These are phyloP conservation scores for Mionectes macconnelli DNA, from an alignment of 2,113 vertebrate genomes.

Conservation along the genomic window DNA sequence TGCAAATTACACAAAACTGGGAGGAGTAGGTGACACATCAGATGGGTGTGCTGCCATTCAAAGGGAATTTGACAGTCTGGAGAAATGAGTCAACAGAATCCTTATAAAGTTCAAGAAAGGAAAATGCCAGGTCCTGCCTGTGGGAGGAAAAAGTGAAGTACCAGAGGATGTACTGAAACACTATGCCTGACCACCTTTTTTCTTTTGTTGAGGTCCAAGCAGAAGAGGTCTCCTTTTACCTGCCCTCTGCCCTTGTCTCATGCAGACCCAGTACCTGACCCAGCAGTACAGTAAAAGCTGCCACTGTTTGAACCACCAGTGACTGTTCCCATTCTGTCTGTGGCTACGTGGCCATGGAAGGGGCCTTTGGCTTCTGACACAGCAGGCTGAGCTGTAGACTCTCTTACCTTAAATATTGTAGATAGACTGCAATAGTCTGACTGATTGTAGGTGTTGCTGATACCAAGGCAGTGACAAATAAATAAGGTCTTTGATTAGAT, in stretches of 20 bases:
- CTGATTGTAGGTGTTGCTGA: neutral
- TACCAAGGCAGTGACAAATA: neutral
- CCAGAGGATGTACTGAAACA: neutral
- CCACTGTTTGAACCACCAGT: neutral
- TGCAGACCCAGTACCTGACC: neutral
- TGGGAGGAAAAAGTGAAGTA: neutral
- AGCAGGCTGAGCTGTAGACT: neutral
- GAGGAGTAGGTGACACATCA: neutral
- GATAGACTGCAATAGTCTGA: neutral
- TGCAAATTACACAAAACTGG: neutral
- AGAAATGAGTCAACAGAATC: neutral
- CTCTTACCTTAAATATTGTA: neutral
- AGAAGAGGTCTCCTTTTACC: neutral
- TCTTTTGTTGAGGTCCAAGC: neutral
- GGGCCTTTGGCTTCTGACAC: neutral
- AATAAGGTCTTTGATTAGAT: neutral
- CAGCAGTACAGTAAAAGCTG: neutral
- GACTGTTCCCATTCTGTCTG: neutral
- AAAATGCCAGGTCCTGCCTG: neutral
- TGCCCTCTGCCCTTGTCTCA: neutral
- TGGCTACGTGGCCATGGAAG: neutral
- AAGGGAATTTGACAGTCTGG: neutral
- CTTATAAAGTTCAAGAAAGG: neutral
- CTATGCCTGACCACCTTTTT: neutral
- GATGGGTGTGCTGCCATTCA: neutral